Conservation (phyloP, 2,113 vertebrate genomes). For the Phocoena phocoena region DNA sequence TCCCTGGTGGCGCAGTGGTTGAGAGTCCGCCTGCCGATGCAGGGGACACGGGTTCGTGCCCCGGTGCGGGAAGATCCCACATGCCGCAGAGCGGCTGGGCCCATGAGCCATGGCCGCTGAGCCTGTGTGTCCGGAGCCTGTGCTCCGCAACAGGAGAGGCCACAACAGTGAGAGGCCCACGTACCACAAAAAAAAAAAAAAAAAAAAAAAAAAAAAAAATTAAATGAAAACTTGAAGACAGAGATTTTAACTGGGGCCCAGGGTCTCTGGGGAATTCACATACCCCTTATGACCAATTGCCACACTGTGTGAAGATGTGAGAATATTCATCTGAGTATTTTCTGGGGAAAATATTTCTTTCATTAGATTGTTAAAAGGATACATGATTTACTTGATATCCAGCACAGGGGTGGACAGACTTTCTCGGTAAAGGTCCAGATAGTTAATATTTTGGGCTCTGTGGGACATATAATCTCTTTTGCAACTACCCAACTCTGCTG, state of each 20-base stretch:
- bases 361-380: not conserved
- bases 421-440: not conserved
- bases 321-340: not conserved
- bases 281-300: not conserved
- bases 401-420: fast-evolving
- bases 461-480: not conserved
- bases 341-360: not conserved
- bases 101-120: too few relatives aligned
- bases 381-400: not conserved
- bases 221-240: not conserved
- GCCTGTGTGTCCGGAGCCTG: too few relatives aligned
- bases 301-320: not conserved
- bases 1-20: too few relatives aligned
- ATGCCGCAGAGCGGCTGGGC: too few relatives aligned
- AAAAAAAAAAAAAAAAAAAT: too few relatives aligned
- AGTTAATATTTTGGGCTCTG: not conserved
- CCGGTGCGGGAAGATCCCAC: too few relatives aligned
- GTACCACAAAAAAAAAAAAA: too few relatives aligned
- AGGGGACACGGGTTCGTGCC: too few relatives aligned
- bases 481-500: not conserved
- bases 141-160: too few relatives aligned
- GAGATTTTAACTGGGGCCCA: not conserved
- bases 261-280: not conserved
- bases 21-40: too few relatives aligned
- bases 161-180: too few relatives aligned